Base-by-base conservation (phyloP, 2,888 invertebrate genomes). In the Leucophenga maculata region DNA sequence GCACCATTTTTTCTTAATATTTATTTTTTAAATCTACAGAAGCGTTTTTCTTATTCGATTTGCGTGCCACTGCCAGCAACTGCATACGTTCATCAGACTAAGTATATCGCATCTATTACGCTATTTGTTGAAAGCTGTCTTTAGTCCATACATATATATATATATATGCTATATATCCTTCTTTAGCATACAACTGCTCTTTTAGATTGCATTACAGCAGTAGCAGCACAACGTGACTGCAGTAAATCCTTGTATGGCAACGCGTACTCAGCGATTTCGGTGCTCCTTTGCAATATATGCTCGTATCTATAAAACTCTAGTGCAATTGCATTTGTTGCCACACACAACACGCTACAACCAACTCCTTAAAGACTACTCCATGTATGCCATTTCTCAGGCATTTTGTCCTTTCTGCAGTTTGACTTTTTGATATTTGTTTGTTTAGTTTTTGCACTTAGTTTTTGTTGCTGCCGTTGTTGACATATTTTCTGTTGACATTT, bases 401-500 rank as follows among this genome's bases (percentile, higher is more conserved):
- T 57, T 2, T 64, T 64, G 46, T 31, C 20, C 62, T 64, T 64
- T 39, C 26, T 55, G 48, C 62, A 48, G 48, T 64, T 54, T 69
- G 70, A 65, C 69, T 74, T 67, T 67, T 67, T 68, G 48, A 57
- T 65, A 66, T 55, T 66, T 66, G 22, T 64, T 55, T 55, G 26
- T 59, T 67, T 13, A n/a, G 44, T 54, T 55, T 59, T 60, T 60
- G 48, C 52, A 46, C 52, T 32, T 13, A 39, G 60, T n/a, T 6
- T 31, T 16, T 69, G 20, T 65, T 62, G 32, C 60, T 65, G 32
- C 60, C 62, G 69, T 54, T 77, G 79, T 75, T 79, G 78, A 79
- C 77, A 77, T 75, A 73, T 73, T 71, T 75, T 74, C 69, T 82
- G 76, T 83, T 81, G 80, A 83, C 80, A 79, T 83, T 82, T 77